A percentile compares a stretch with the other conserved stretches of the same genome.
phyloP scores from a whole-genome alignment of 2,888 invertebrate genomes.

The Halictus ligatus region DNA sequence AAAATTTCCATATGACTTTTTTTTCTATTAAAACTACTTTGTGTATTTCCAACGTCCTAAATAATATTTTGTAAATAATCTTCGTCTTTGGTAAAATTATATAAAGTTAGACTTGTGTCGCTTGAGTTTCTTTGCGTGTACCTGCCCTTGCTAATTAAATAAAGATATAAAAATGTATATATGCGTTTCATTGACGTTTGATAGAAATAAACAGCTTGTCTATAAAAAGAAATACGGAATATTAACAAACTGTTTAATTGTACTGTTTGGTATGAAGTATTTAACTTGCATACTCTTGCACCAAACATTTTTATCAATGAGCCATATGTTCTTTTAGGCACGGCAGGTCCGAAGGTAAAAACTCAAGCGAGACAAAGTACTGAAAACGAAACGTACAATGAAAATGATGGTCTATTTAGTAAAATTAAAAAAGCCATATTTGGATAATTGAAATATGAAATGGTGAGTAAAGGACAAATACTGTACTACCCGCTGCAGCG shows the following conservation, averaged over 20 bases:
- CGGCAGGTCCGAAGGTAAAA: conserved; percentile 85
- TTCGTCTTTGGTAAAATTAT: background rate
- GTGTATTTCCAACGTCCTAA: background rate
- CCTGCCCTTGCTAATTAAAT: conserved; percentile 64
- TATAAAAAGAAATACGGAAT: background rate
- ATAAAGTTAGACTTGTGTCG: conserved; percentile 63
- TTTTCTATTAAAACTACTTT: conserved; percentile 5
- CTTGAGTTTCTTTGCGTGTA: conserved; percentile 80
- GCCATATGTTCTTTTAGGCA: conserved; percentile 83
- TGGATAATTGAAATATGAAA: conserved; percentile 82
- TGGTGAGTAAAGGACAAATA: conserved; percentile 74
- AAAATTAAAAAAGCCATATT: conserved; percentile 88
- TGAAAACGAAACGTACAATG: conserved; percentile 75
- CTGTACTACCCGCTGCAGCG: background rate
- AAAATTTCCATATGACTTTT: background rate
- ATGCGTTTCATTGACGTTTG: conserved; percentile 65
- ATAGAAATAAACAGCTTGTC: conserved; percentile 20
- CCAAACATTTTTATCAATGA: conserved; percentile 24
- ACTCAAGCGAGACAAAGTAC: conserved; percentile 84
- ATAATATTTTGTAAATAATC: conserved; percentile 26
- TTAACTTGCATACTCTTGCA: background rate
- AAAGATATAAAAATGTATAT: conserved; percentile 61
- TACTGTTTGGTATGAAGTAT: conserved; percentile 5
- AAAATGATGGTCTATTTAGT: conserved; percentile 85
- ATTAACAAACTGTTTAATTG: conserved; percentile 17